Conservation (phyloP, 1,140 invertebrate species). For the Pantala flavescens region DNA sequence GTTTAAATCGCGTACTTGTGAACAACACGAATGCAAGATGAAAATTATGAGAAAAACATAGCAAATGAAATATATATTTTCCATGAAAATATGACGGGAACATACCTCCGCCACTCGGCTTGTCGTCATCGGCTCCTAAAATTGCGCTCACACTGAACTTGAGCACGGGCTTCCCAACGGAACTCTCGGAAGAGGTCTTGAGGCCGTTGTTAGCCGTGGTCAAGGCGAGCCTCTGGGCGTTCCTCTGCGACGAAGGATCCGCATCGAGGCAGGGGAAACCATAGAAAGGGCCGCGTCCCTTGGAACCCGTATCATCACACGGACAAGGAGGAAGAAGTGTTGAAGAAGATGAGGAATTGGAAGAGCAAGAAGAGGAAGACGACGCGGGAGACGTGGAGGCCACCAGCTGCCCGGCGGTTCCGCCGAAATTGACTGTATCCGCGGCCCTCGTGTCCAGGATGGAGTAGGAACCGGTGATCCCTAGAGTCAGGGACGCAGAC, state of each 20-base stretch:
- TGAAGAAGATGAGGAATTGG: constrained; percentile 7
- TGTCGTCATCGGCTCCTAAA: constrained; percentile 50
- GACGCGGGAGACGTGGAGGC: constrained; percentile 20
- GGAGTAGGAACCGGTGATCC: constrained; percentile 35
- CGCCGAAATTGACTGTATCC: constrained; percentile 22
- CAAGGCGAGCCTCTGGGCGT: constrained; percentile 28
- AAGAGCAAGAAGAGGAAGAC: constrained; percentile 11
- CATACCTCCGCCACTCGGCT: constrained; percentile 36
- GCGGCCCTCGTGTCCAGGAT: constrained; percentile 30
- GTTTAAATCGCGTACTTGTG: too few species aligned
- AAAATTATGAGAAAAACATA: too few species aligned
- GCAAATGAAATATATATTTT: too few species aligned
- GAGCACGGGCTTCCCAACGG: constrained; percentile 54
- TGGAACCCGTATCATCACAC: constrained; percentile 31
- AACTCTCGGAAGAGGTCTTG: constrained; percentile 11
- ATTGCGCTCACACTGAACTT: constrained; percentile 91
- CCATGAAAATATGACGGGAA: not conserved
- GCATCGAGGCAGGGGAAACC: not conserved
- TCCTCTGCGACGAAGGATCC: constrained; percentile 28
- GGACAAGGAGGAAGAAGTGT: constrained; percentile 17
- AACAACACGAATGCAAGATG: too few species aligned
- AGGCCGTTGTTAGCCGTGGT: constrained; percentile 32
- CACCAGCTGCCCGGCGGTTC: constrained; percentile 19
- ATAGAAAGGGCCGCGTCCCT: constrained; percentile 24
- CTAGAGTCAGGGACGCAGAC: constrained; percentile 31